Conservation (phyloP, 2,888 invertebrate genomes). For the Cheilosia vulpina region DNA sequence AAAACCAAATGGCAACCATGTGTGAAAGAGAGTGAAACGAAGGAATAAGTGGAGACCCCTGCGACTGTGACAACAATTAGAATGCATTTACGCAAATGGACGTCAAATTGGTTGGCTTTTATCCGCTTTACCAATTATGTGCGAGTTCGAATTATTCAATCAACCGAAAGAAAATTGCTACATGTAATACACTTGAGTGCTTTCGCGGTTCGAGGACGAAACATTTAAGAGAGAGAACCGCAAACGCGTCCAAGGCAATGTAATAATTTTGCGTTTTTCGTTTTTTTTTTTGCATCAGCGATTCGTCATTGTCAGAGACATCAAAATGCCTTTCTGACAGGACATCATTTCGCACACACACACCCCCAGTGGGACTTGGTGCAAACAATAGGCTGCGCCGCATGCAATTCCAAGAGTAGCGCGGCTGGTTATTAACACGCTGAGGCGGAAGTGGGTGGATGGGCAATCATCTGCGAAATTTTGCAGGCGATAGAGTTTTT, state of each 20-base stretch:
- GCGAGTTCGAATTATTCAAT: conserved; percentile 46
- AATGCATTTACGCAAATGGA: conserved; percentile 71
- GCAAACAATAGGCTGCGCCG: conserved; percentile 51
- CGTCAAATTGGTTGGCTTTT: conserved; percentile 61
- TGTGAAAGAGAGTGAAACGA: conserved; percentile 10
- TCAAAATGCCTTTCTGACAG: conserved; percentile 77
- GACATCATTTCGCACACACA: conserved; percentile 54
- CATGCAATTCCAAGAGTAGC: conserved; percentile 46
- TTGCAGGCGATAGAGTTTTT: conserved; percentile 23
- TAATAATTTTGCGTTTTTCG: background rate
- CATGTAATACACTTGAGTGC: conserved; percentile 66
- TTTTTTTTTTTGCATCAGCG: conserved; percentile 75
- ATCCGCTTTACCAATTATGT: conserved; percentile 51
- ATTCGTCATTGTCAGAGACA: conserved; percentile 83
- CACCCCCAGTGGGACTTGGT: background rate
- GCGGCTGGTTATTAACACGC: conserved; percentile 50
- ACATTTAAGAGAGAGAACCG: conserved; percentile 32
- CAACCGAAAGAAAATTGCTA: conserved; percentile 62
- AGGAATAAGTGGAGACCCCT: conserved; percentile 24
- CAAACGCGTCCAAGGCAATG: conserved; percentile 27
- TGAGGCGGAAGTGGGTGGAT: conserved; percentile 61
- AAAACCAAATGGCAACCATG: conserved; percentile 52
- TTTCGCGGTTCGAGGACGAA: conserved; percentile 39
- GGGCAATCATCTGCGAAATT: conserved; percentile 62
- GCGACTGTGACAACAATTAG: conserved; percentile 53